Evolutionary conservation across 2,113 vertebrate species (phyloP), one percentile per base, ranked within the genome.

Genomic region (Hystrix brachyura): DNA sequence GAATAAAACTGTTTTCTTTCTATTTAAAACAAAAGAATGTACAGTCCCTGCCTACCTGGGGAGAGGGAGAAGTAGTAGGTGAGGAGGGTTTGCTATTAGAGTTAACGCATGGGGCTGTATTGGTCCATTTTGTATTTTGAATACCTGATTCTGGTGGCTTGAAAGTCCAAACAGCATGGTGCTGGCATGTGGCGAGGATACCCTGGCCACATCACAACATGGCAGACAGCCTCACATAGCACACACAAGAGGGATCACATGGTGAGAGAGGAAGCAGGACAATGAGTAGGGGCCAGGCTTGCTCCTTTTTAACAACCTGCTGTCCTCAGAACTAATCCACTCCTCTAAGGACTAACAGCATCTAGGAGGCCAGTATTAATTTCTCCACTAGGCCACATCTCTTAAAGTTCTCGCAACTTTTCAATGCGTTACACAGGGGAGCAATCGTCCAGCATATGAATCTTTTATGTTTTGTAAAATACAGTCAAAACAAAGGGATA

Each of bases 21-120:
- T 96, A n/a, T n/a, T 94, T 88, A 65, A 71, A 94, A 14, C 69
- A 55, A 91, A 85, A 82, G 15, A 60, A 86, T 21, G 14, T 11
- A 34, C 15, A 9, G 11, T 34, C 3, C 14, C 34, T 51, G 18
- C 32, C 83, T 90, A 69, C 25, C 57, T 83, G 51, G 43, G 19
- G 79, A 69, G 64, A 83, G 34, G 7, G 0, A 79, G 18, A 43
- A 84, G 57, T 5, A 51, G 38, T 7, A 65, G 7, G 4, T 51
- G 32, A 59, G 6, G 2, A 6, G 18, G 14, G 5, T 5, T 71
- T 72, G 8, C 55, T 51, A 57, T 67, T 19, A 38, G 21, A 94
- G 6, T 34, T n/a, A 25, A 21, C 2, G 14, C 34, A 23, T 32
- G 43, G n/a, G 27, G 27, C 55, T 43, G 60, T 53, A 3, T 76